Evolutionary conservation across 2,797 vertebrate genomes (phyloP).

Genomic region (Macropodus opercularis): DNA sequence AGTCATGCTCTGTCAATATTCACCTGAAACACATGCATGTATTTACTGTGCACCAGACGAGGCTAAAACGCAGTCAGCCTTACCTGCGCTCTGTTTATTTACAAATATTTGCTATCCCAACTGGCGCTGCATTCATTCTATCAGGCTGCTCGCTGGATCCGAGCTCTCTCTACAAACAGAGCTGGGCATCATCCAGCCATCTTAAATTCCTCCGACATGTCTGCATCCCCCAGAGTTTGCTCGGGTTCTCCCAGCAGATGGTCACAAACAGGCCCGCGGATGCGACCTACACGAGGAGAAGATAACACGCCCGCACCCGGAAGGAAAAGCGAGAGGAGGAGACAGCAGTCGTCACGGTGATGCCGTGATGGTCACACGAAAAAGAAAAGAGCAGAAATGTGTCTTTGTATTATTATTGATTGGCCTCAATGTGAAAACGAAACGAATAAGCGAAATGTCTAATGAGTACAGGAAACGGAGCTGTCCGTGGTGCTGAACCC

Average conservation of each 20-base stretch:
- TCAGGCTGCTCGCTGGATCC: constrained; percentile 6
- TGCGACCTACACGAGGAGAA: constrained; percentile 6
- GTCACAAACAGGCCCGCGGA: not conserved
- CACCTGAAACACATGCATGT: not conserved
- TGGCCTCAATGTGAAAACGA: not conserved
- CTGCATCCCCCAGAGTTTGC: not conserved
- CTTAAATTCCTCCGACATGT: not conserved
- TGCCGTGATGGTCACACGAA: not conserved
- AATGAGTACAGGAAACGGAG: not conserved
- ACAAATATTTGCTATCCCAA: not conserved
- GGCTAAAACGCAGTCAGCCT: constrained; percentile 12
- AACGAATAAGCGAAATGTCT: not conserved
- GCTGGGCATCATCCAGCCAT: constrained; percentile 6
- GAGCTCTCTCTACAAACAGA: not conserved
- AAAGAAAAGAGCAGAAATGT: not conserved
- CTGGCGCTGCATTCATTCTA: not conserved
- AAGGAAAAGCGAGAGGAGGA: constrained; percentile 42
- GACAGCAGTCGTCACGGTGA: not conserved
- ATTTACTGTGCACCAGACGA: not conserved
- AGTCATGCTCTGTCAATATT: not conserved
- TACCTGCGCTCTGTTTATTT: constrained; percentile 41
- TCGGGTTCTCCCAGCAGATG: not conserved
- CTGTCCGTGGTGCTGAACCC: constrained; percentile 59
- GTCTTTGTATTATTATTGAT: not conserved
- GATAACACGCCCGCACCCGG: constrained; percentile 48